Evolutionary conservation across 2,113 vertebrate genomes (phyloP).

Genomic region (Tyto alba): DNA sequence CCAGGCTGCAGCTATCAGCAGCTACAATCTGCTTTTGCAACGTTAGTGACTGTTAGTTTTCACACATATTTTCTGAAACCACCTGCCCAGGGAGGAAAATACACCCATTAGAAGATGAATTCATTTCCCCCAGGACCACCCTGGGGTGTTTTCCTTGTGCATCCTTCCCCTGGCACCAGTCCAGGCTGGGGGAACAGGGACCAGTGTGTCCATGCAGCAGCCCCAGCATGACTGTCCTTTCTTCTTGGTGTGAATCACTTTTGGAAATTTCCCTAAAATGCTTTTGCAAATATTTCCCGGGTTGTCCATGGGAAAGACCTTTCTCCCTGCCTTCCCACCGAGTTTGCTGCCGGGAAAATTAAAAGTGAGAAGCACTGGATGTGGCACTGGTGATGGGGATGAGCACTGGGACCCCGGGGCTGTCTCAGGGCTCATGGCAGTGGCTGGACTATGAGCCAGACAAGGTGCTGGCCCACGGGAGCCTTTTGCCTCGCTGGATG

Average conservation of each 20-base stretch:
- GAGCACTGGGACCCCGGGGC: too few species aligned
- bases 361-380: fast-evolving
- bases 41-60: neutral
- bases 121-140: neutral
- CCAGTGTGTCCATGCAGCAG: fast-evolving
- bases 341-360: neutral
- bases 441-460: fast-evolving
- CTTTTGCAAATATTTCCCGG: neutral
- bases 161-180: fast-evolving
- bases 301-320: fast-evolving
- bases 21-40: neutral
- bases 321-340: fast-evolving
- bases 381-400: fast-evolving
- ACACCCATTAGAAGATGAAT: neutral
- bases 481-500: fast-evolving
- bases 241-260: fast-evolving
- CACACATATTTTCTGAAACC: neutral
- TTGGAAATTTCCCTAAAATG: neutral
- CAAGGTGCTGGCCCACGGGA: fast-evolving
- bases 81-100: neutral
- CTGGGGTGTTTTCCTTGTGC: neutral
- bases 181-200: fast-evolving
- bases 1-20: neutral
- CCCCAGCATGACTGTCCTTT: fast-evolving
- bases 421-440: fast-evolving